phyloP scores from a whole-genome alignment of 2,888 invertebrate species.

The Fissipunctia ypsillon region DNA sequence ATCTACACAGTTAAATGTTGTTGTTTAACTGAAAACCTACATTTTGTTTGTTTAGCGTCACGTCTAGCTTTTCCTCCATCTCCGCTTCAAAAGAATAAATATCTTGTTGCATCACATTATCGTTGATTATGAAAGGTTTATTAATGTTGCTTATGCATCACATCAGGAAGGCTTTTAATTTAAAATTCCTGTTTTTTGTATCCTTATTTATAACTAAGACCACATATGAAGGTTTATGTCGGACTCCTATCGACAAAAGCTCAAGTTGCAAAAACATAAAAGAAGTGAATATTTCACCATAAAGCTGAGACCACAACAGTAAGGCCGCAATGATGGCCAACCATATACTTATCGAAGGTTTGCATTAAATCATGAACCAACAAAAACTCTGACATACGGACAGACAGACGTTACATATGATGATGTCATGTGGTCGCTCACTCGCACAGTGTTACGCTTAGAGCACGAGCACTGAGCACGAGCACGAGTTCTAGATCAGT shows the following conservation, averaged over 20 bases:
- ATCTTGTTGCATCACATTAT: neutral
- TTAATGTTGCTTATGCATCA: too few relatives aligned
- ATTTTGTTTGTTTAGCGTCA: slow-evolving; percentile 23
- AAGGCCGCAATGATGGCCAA: neutral
- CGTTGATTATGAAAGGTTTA: neutral
- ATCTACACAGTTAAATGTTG: slow-evolving; percentile 33
- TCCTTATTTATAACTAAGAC: neutral
- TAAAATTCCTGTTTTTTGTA: neutral
- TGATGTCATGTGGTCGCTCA: slow-evolving; percentile 31
- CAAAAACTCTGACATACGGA: neutral
- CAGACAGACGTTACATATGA: neutral
- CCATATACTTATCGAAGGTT: neutral
- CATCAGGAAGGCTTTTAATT: neutral
- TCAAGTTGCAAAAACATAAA: neutral
- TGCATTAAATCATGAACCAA: neutral
- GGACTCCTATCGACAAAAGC: neutral
- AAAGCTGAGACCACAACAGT: neutral
- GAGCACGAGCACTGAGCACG: neutral
- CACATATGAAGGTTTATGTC: neutral
- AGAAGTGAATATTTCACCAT: neutral
- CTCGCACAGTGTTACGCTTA: neutral
- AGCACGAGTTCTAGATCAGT: slow-evolving; percentile 36
- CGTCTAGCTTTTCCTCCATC: neutral
- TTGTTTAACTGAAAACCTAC: slow-evolving; percentile 41
- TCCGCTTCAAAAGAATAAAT: neutral